Evolutionary conservation across 2,888 invertebrate genomes (phyloP), one percentile per base, ranked within the genome.

Genomic region (Calameuta filiformis): DNA sequence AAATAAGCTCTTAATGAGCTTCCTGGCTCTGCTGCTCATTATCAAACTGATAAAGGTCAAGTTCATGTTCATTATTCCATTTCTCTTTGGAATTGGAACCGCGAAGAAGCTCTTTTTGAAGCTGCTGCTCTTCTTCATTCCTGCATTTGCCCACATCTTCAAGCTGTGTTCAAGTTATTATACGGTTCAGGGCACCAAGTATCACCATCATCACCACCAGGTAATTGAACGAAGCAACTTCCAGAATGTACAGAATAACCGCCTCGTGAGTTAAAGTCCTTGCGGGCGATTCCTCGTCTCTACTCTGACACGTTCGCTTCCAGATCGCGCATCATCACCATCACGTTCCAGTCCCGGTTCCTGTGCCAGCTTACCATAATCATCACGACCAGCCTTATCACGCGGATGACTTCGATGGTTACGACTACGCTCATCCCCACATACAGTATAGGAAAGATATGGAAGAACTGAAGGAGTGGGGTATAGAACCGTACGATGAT

Each of bases 81-180:
- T 97, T 75, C 92, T 97, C 75, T 94, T 97, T 84, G 97, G 97
- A 3, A 94, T 96, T 31, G 95, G 95, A 1, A 95, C 97, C 0
- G 97, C 97, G 4, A 97, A 97, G 92, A 97, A 97, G 90, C 93
- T 97, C 85, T 93, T 97, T 87, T 92, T 97, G 73, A 97, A 97
- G 89, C 92, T 97, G 76, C 91, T 97, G 23, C 93, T 97, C 34
- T 97, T 97, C 93, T 88, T 97, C 69, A 96, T 97, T 92, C 97
- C 97, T 1, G 96, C 96, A 0, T 91, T 97, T 81, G 94, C 96
- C 77, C 96, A 97, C 89, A 94, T 97, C 80, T 97, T 97, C 92
- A 97, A 97, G 90, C 92, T 97, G 30, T 97, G 97, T 91, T 96
- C 96, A 9, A 96, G 95, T 93, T 97, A 96, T 87, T 96, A 96